Conservation (phyloP, 2,888 invertebrate species). For the Tortricodes alternella region DNA sequence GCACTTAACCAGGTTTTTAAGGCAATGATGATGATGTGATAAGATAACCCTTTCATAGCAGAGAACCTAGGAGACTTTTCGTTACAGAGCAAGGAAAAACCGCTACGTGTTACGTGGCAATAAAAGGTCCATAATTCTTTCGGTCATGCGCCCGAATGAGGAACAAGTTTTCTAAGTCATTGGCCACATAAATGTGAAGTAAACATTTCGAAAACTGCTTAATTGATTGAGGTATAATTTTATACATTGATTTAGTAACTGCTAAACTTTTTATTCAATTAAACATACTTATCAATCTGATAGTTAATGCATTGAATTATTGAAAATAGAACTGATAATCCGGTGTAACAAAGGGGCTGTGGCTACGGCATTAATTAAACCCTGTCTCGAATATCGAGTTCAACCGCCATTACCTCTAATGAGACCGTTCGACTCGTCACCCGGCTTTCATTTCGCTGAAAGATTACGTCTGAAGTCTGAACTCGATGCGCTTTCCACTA, state of each 20-base stretch:
- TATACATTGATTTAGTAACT: too few relatives aligned
- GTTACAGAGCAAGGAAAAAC: too few relatives aligned
- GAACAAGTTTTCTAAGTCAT: too few relatives aligned
- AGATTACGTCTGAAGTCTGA: conserved; percentile 4
- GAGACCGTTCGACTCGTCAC: conserved; percentile 49
- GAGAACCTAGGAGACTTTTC: too few relatives aligned
- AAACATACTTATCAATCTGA: background rate
- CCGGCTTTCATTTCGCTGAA: conserved; percentile 34
- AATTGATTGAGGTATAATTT: too few relatives aligned
- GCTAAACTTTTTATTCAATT: background rate
- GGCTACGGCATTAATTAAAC: conserved; percentile 63
- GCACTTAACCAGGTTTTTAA: too few relatives aligned
- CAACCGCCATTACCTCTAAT: conserved; percentile 66
- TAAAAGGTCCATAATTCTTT: too few relatives aligned
- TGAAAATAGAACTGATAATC: conserved; percentile 22
- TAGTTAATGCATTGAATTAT: conserved; percentile 14
- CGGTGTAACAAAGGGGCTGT: conserved; percentile 56
- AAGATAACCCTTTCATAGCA: too few relatives aligned
- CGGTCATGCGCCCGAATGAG: too few relatives aligned
- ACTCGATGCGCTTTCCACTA: background rate
- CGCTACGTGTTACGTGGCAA: too few relatives aligned
- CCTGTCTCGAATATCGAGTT: conserved; percentile 63
- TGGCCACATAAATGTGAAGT: too few relatives aligned
- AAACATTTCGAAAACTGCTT: background rate
- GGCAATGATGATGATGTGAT: too few relatives aligned